These are phyloP conservation scores for Lepisosteus osseus DNA, from an alignment of 2,113 vertebrate genomes.

Conservation along the genomic window DNA sequence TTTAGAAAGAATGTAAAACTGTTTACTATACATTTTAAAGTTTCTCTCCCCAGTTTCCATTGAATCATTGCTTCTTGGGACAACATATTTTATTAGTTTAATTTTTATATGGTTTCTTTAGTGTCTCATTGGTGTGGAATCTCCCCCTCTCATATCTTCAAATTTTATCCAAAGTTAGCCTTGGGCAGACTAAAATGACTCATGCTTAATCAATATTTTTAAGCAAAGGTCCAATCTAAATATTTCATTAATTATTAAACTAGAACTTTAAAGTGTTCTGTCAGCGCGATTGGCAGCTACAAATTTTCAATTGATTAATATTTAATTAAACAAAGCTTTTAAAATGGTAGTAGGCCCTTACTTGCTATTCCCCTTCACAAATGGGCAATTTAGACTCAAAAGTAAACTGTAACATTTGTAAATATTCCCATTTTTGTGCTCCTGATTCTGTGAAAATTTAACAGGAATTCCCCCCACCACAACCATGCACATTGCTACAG, in stretches of 20 bases:
- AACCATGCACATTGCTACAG: too few relatives aligned
- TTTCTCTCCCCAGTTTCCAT: not conserved
- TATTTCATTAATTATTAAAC: slow-evolving; percentile 36
- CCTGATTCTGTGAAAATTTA: too few relatives aligned
- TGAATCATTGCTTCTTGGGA: slow-evolving; percentile 28
- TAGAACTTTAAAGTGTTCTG: slow-evolving; percentile 26
- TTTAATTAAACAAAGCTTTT: slow-evolving; percentile 18
- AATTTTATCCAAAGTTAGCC: slow-evolving; percentile 27
- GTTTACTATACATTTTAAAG: not conserved
- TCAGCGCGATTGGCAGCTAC: slow-evolving; percentile 27
- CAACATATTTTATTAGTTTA: slow-evolving; percentile 39
- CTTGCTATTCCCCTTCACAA: not conserved
- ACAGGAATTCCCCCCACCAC: too few relatives aligned
- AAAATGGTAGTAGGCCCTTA: not conserved
- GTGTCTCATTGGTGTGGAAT: slow-evolving; percentile 38
- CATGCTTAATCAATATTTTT: slow-evolving; percentile 41
- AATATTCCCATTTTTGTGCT: not conserved
- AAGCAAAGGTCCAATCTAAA: slow-evolving; percentile 32
- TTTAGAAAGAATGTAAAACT: too few relatives aligned
- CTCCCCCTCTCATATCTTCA: slow-evolving; percentile 22
- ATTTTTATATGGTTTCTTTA: slow-evolving; percentile 43
- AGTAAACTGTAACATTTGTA: not conserved
- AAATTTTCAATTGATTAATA: slow-evolving; percentile 33
- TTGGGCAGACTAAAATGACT: slow-evolving; percentile 27
- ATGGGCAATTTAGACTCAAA: slow-evolving; percentile 3